These are phyloP conservation scores for Idaea dimidiata DNA, from an alignment of 2,888 invertebrate genomes.

Conservation along the genomic window DNA sequence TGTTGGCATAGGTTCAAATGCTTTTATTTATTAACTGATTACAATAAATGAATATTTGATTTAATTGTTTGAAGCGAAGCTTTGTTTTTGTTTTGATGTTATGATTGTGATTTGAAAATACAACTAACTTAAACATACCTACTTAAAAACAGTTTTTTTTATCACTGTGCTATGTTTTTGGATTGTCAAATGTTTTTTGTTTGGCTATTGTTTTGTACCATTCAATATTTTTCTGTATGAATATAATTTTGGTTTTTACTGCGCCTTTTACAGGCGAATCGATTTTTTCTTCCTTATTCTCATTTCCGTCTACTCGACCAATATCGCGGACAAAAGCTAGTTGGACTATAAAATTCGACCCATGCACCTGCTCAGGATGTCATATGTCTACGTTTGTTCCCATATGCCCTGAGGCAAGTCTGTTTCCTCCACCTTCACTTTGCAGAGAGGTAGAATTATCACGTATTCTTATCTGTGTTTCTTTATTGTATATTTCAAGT, in stretches of 20 bases:
- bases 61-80: neutral
- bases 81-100: neutral
- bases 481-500: neutral
- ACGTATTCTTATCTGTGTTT: neutral
- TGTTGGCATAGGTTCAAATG: conserved; percentile 38
- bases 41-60: conserved; percentile 25
- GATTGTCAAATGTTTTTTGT: no score
- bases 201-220: no score
- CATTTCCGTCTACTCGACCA: neutral
- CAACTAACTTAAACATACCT: neutral
- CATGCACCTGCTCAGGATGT: neutral
- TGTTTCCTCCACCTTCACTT: neutral
- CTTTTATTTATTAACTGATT: conserved; percentile 31
- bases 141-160: neutral
- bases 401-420: neutral
- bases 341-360: neutral
- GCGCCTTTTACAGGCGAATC: no score
- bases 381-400: neutral
- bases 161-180: no score
- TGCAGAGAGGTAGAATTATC: neutral
- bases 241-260: no score
- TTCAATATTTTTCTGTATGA: no score
- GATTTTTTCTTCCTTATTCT: no score
- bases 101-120: neutral
- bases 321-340: neutral